Conservation (phyloP, 2,113 vertebrate genomes). For the Pterocles orientalis region DNA sequence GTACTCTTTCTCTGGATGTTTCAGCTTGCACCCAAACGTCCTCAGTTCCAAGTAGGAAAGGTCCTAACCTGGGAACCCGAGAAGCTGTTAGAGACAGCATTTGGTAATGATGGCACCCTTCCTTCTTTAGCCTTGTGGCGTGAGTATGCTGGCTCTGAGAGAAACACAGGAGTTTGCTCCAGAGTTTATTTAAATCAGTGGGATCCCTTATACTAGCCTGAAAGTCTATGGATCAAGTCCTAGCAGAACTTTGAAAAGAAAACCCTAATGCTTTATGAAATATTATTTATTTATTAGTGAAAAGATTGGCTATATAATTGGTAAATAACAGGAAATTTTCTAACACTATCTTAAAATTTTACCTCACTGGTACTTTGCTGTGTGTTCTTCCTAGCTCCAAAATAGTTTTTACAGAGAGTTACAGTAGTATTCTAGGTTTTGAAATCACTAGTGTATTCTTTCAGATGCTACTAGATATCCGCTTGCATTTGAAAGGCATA, state of each 20-base stretch:
- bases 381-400: background rate
- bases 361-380: background rate
- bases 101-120: background rate
- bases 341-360: background rate
- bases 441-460: background rate
- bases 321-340: background rate
- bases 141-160: background rate
- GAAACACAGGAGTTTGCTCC: background rate
- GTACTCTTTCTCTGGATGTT: background rate
- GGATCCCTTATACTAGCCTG: background rate
- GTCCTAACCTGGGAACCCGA: background rate
- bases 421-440: background rate
- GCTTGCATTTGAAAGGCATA: constrained; percentile 8
- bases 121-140: background rate
- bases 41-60: background rate
- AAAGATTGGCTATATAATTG: background rate
- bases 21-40: background rate
- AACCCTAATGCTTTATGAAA: background rate
- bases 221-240: background rate
- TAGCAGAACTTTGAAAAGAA: background rate
- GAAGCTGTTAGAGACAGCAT: background rate
- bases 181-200: background rate
- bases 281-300: background rate
- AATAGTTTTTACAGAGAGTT: background rate
- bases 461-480: background rate